Evolutionary conservation across 2,797 vertebrate species (phyloP).

Genomic region (Galago senegalensis): DNA sequence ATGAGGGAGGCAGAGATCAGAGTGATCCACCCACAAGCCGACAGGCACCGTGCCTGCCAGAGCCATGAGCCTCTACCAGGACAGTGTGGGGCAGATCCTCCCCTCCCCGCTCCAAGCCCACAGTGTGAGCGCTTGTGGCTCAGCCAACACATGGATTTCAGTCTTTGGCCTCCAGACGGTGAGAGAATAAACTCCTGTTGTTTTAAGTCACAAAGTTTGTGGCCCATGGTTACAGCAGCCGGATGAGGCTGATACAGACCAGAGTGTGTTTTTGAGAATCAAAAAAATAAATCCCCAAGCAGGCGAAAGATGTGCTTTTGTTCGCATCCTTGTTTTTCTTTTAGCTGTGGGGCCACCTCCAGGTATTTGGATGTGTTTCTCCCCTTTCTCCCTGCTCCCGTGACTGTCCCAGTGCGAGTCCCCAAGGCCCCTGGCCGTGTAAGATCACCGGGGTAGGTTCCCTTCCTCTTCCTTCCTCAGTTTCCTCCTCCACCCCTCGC

Average conservation of each 20-base stretch:
- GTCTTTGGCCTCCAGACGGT: neutral
- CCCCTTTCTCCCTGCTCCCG: rapidly evolving
- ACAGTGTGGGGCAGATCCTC: neutral
- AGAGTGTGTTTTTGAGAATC: neutral
- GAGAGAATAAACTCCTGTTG: neutral
- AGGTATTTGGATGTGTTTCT: neutral
- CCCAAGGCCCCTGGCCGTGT: no score
- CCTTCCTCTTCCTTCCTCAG: rapidly evolving
- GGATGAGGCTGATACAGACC: no score
- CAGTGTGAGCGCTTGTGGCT: rapidly evolving
- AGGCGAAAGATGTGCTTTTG: neutral
- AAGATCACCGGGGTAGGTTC: rapidly evolving
- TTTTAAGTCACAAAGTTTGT: neutral
- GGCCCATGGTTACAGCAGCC: neutral
- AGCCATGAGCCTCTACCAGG: neutral
- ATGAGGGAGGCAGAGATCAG: neutral
- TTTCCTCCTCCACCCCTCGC: no score
- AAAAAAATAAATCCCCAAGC: neutral
- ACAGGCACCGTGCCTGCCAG: neutral
- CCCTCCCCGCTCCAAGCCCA: neutral
- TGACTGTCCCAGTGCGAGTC: rapidly evolving
- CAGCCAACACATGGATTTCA: neutral
- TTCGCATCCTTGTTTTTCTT: neutral
- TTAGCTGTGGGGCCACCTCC: rapidly evolving
- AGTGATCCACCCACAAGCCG: neutral